A percentile compares a stretch with the other conserved stretches of the same genome.
phyloP scores from a whole-genome alignment of 92 coral and sea anemone species.

The Epizoanthus rinbou region DNA sequence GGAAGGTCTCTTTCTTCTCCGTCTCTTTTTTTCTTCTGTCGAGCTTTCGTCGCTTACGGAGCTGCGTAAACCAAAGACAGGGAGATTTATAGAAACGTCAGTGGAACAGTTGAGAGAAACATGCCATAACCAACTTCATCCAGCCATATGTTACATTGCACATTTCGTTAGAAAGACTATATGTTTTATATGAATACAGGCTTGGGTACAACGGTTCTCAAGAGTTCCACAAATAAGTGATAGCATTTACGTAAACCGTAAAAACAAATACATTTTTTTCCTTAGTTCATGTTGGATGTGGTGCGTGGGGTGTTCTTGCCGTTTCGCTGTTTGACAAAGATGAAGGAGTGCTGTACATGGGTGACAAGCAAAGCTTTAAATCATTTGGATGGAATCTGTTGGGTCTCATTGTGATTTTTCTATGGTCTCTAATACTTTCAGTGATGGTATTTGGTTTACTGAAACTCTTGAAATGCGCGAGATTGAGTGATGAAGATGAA shows the following conservation, averaged over 20 bases:
- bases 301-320: conserved; percentile 57
- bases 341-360: conserved; percentile 52
- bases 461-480: conserved; percentile 31
- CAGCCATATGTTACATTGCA: no score
- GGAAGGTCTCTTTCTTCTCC: no score
- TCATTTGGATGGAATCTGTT: conserved; percentile 56
- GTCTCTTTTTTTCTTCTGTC: no score
- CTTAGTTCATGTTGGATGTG: conserved; percentile 55
- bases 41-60: no score
- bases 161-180: no score
- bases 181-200: no score
- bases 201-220: no score
- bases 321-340: conserved; percentile 52
- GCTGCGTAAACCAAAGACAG: no score
- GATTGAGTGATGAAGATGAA: conserved; percentile 45
- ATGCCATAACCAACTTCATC: no score
- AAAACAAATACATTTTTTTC: background rate
- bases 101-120: no score
- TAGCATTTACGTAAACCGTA: background rate
- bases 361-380: conserved; percentile 55
- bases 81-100: no score
- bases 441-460: conserved; percentile 34
- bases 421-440: conserved; percentile 54
- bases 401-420: conserved; percentile 44
- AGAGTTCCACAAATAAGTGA: no score